Evolutionary conservation across 1,140 invertebrate species (phyloP).

Genomic region (Drosophila murphyi): DNA sequence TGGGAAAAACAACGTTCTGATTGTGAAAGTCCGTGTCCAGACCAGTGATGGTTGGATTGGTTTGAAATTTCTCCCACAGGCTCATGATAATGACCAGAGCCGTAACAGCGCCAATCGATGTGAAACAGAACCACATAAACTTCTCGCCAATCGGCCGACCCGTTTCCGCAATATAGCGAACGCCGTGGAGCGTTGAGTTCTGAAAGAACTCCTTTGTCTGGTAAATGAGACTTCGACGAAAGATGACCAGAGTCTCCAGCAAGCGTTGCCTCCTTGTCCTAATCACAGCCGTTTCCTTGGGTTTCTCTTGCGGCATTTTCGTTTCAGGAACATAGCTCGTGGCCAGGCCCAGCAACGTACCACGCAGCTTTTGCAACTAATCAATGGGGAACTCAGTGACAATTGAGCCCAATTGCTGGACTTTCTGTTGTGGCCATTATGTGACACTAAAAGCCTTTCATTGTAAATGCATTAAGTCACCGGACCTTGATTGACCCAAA

Average conservation of each 20-base stretch:
- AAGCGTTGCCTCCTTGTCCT: slow-evolving; percentile 30
- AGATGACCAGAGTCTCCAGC: slow-evolving; percentile 74
- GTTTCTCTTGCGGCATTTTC: slow-evolving; percentile 74
- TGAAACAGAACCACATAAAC: slow-evolving; percentile 91
- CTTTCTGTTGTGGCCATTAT: slow-evolving; percentile 14
- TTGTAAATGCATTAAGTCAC: slow-evolving; percentile 63
- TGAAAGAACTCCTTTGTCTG: slow-evolving; percentile 89
- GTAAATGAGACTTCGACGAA: slow-evolving; percentile 87
- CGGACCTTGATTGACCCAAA: slow-evolving; percentile 44
- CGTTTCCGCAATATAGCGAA: slow-evolving; percentile 89
- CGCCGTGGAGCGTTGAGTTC: slow-evolving; percentile 89
- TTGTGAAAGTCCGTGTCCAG: slow-evolving; percentile 90
- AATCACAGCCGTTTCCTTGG: slow-evolving; percentile 19
- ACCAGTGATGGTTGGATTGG: slow-evolving; percentile 91
- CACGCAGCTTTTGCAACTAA: slow-evolving; percentile 13
- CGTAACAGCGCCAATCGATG: slow-evolving; percentile 87
- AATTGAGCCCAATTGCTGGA: background rate
- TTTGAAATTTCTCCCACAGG: slow-evolving; percentile 92
- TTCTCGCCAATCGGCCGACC: slow-evolving; percentile 89
- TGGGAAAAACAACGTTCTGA: slow-evolving; percentile 90
- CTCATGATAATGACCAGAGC: slow-evolving; percentile 89
- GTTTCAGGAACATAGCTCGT: slow-evolving; percentile 64
- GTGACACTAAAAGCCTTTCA: slow-evolving; percentile 69
- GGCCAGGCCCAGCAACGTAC: slow-evolving; percentile 1
- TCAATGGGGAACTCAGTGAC: background rate